Evolutionary conservation across 2,888 invertebrate genomes (phyloP), one percentile per base, ranked within the genome.

Genomic region (Caenorhabditis wallacei): DNA sequence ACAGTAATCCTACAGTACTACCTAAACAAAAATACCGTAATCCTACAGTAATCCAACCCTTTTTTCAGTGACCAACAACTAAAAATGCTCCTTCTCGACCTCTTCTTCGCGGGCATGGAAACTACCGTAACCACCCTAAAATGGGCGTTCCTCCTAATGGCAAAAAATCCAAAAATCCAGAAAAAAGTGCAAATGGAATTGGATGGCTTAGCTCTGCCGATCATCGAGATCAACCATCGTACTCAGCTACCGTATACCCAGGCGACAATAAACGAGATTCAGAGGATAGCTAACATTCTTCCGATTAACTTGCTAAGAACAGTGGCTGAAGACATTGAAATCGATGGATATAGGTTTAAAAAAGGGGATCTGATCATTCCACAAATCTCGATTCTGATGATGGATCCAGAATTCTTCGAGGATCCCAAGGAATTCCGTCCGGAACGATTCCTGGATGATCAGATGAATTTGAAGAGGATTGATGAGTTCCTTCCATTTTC

Each of bases 241-340:
- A 74, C 85, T 8, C 68, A 83, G 16, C 85, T 91, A 24, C 85
- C 86, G n/a, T 91, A 90, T 71, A 80, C 88, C 10, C 88, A 87
- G 66, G 91, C 91, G 11, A 88, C 89, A 1, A 88, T 91, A 43
- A 88, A 87, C 84, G 92, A 92, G 72, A 89, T 92, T 43, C 91
- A 92, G 80, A 87, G 92, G 24, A 83, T 91, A 13, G 92, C 90
- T 69, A 92, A 91, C 59, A 91, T 92, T 57, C 87, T 92, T n/a
- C 92, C 92, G 7, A 86, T 92, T 16, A 92, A 90, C 66, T 70
- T 91, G 24, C 85, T 89, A 40, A 87, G 91, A 57, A 90, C 89
- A 4, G 84, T 84, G 1, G 78, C 87, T 1, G 89, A 89, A 70
- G 88, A 87, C 72, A 83, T 87, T 24, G 48, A 83, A 8, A 85